A percentile compares a stretch with the other conserved stretches of the same genome.
phyloP scores from a whole-genome alignment of 92 coral and sea anemone genomes.

The Umimayanthus chanpuru region DNA sequence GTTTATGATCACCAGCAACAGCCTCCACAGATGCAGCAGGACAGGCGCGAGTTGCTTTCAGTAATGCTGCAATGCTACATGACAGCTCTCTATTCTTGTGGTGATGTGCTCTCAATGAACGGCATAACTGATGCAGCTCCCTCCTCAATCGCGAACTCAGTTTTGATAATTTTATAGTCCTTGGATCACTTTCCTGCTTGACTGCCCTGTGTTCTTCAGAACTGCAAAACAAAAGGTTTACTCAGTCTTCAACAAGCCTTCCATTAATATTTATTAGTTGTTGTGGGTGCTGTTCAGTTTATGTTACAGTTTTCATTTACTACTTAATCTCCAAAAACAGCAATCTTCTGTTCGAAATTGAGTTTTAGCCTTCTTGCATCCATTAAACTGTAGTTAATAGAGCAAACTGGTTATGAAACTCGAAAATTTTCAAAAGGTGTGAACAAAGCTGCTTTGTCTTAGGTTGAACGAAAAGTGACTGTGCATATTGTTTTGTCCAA shows the following conservation, averaged over 20 bases:
- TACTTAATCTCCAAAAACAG: too few species aligned
- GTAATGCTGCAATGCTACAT: slow-evolving; percentile 70
- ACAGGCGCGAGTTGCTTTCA: slow-evolving; percentile 78
- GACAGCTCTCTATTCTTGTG: slow-evolving; percentile 66
- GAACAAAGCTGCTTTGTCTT: too few species aligned
- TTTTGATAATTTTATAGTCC: slow-evolving; percentile 81
- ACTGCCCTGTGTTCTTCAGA: slow-evolving; percentile 22
- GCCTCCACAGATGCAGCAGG: slow-evolving; percentile 83
- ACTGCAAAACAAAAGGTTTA: background rate
- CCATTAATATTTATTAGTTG: too few species aligned
- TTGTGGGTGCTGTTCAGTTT: background rate
- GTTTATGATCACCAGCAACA: slow-evolving; percentile 54
- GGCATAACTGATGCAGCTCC: slow-evolving; percentile 80
- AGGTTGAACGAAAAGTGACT: too few species aligned
- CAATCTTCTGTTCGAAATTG: too few species aligned
- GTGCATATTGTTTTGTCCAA: too few species aligned
- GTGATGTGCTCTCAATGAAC: slow-evolving; percentile 76
- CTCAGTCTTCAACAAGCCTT: background rate
- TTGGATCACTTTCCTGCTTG: slow-evolving; percentile 55
- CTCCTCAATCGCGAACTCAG: slow-evolving; percentile 80
- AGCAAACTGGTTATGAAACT: too few species aligned
- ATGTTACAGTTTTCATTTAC: too few species aligned
- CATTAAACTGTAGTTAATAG: too few species aligned
- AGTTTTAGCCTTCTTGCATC: too few species aligned
- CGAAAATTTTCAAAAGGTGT: too few species aligned